Conservation (phyloP, 2,113 vertebrate genomes). For the Rhinoderma darwinii region DNA sequence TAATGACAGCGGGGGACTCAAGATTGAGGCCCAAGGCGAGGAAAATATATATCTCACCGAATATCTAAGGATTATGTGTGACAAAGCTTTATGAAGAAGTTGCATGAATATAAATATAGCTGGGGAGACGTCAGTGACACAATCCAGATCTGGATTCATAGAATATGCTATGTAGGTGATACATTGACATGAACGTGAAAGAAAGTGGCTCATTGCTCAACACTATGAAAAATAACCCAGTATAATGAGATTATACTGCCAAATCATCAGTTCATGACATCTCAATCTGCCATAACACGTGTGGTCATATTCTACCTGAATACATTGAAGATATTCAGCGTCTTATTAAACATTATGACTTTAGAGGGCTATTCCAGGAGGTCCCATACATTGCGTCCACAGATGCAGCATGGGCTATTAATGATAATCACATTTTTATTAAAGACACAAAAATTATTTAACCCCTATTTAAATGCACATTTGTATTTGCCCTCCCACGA, state of each 20-base stretch:
- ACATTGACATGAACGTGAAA: background rate
- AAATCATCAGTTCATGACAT: background rate
- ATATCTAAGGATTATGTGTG: background rate
- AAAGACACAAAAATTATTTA: too few relatives aligned
- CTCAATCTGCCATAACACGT: too few relatives aligned
- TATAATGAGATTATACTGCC: background rate
- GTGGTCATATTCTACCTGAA: background rate
- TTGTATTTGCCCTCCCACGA: too few relatives aligned
- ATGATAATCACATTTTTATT: too few relatives aligned
- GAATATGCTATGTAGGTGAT: background rate
- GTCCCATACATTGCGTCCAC: background rate
- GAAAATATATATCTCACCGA: background rate
- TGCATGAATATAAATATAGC: constrained; percentile 22
- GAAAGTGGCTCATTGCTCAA: background rate
- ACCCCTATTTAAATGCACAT: too few relatives aligned
- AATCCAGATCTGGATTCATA: background rate
- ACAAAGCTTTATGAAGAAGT: constrained; percentile 16
- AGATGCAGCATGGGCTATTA: too few relatives aligned
- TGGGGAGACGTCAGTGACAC: background rate
- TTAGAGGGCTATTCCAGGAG: background rate
- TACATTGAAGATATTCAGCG: background rate
- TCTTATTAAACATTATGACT: background rate
- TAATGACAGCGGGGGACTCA: background rate
- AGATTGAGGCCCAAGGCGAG: background rate
- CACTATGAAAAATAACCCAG: background rate